Conservation (phyloP, 1,140 invertebrate species). For the Pissodes strobi region DNA sequence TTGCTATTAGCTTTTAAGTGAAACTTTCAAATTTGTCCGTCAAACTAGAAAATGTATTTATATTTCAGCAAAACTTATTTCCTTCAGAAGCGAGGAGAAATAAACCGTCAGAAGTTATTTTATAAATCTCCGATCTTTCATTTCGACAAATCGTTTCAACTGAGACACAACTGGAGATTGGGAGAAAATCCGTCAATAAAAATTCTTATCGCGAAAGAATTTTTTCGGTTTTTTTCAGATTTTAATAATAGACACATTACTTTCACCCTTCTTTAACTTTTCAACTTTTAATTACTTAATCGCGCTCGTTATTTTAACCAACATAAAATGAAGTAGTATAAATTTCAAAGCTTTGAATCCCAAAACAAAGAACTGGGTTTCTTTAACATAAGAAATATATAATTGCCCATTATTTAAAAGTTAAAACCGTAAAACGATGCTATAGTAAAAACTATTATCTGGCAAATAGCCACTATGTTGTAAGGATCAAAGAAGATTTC, state of each 20-base stretch:
- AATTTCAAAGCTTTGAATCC: too few relatives aligned
- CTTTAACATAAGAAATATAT: too few relatives aligned
- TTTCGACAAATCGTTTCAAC: slow-evolving; percentile 18
- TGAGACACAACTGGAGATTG: slow-evolving; percentile 18
- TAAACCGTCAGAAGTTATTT: slow-evolving; percentile 11
- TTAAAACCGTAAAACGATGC: slow-evolving; percentile 2
- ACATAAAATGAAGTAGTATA: too few relatives aligned
- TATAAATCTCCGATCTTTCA: slow-evolving; percentile 13
- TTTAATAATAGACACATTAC: too few relatives aligned
- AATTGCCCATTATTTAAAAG: not conserved
- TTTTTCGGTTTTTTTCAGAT: not conserved
- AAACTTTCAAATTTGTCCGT: not conserved
- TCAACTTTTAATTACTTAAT: too few relatives aligned
- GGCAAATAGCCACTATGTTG: slow-evolving; percentile 6
- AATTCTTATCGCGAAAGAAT: slow-evolving; percentile 1
- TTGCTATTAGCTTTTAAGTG: too few relatives aligned
- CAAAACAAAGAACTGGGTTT: too few relatives aligned
- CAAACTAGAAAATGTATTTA: slow-evolving; percentile 10
- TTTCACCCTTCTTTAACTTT: too few relatives aligned
- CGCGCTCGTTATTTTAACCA: not conserved
- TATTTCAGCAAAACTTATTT: slow-evolving; percentile 8
- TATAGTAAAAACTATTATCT: slow-evolving; percentile 13
- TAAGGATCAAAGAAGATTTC: not conserved
- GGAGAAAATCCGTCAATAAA: slow-evolving; percentile 9
- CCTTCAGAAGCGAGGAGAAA: not conserved